phyloP scores from a whole-genome alignment of 2,113 vertebrate genomes.

The Panthera leo region DNA sequence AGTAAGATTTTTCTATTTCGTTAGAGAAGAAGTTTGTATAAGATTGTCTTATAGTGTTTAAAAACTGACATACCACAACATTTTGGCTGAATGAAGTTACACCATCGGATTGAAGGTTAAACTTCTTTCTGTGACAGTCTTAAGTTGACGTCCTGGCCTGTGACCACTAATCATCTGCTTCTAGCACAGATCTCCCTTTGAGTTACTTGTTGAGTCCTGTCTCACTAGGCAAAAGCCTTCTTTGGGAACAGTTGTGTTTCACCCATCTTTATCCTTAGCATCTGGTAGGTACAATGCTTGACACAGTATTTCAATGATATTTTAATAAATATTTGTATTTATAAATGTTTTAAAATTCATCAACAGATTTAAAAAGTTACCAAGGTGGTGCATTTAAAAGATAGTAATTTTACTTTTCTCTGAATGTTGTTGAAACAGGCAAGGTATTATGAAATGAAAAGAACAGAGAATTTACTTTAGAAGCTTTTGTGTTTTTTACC shows the following conservation, averaged over 20 bases:
- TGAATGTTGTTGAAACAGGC: background rate
- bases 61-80: background rate
- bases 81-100: background rate
- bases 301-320: background rate
- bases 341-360: background rate
- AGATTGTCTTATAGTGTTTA: background rate
- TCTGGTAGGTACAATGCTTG: background rate
- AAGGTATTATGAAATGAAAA: background rate
- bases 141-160: background rate
- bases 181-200: background rate
- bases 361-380: background rate
- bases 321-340: constrained; percentile 23
- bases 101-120: background rate
- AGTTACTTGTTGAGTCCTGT: background rate
- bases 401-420: background rate
- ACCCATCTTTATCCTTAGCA: background rate
- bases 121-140: background rate
- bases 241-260: background rate
- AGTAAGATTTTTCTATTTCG: background rate
- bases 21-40: background rate
- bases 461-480: background rate
- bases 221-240: background rate
- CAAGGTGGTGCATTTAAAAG: background rate
- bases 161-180: background rate
- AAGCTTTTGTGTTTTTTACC: background rate